Evolutionary conservation across 1,140 invertebrate genomes (phyloP).

Genomic region (Theocolax elegans): DNA sequence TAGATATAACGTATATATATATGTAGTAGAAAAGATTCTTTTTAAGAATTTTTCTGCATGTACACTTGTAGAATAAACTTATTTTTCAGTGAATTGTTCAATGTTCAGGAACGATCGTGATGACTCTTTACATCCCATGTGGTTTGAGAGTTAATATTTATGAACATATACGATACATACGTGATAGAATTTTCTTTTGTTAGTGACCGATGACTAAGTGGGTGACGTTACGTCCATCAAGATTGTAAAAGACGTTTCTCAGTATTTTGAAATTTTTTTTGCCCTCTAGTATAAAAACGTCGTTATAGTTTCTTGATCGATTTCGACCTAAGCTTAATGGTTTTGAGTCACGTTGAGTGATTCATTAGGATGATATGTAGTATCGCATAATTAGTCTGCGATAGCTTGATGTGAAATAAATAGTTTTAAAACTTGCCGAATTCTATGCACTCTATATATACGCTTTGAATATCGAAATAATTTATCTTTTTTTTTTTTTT

Average conservation of each 20-base stretch:
- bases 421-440: no score
- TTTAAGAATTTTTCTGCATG: no score
- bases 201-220: constrained; percentile 12
- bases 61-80: no score
- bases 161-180: background rate
- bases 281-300: background rate
- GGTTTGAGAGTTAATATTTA: constrained; percentile 20
- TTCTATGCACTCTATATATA: no score
- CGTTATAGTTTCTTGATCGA: constrained; percentile 4
- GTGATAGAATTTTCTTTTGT: constrained; percentile 13
- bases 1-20: no score
- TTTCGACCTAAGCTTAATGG: background rate
- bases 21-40: no score
- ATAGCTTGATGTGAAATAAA: no score
- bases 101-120: no score
- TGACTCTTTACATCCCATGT: no score
- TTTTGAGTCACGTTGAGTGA: constrained; percentile 22
- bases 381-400: constrained; percentile 4
- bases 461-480: no score
- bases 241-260: background rate
- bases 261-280: constrained; percentile 15
- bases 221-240: background rate
- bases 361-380: constrained; percentile 12
- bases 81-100: no score
- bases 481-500: no score